Base-by-base conservation (phyloP, 2,797 vertebrate species). In the Luscinia megarhynchos region DNA sequence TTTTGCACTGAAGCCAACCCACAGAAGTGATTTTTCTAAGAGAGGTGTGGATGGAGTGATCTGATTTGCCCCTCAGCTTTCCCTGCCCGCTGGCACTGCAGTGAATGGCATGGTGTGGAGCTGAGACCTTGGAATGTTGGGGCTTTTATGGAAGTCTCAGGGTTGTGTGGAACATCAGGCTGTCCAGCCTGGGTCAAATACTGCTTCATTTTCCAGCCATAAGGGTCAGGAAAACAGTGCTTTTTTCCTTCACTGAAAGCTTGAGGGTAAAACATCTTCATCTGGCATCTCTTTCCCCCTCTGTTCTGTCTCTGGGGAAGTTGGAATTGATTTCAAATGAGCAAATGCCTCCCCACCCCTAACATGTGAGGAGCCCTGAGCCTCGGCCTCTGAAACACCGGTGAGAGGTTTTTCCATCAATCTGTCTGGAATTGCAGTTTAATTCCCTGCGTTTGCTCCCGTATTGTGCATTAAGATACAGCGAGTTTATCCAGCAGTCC, bases 401-500 rank as follows among this genome's bases (percentile, higher is more conserved):
- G 70, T 0, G 18, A 76, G 68, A 51, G 64, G 48, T 84, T 86
- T 92, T 87, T 87, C 66, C 5, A 19, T 76, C 67, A 67, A 78
- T 90, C 95, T 89, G 81, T 94, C 96, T 97, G 95, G 96, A 97
- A 96, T 94, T 94, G 96, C 95, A 95, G 95, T 97, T 97, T 98
- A 96, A 98, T 98, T 98, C 96, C 94, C 95, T 74, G 89, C 88
- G 85, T 97, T 97, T 97, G 96, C 97, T 97, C 97, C 92, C 67
- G 63, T 96, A 86, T 95, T 94, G 91, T 95, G 95, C 95, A 91
- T 96, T 97, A 97, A 95, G 97, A 97, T 97, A 97, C 87, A 62
- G 92, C 4, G 89, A 97, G 96, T 98, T 98, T 98, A 98, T 98
- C 98, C 97, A 95, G 95, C 97, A 97, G 96, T 98, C 98, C 98